Conservation (phyloP, 2,797 vertebrate species). For the Lepilemur ruficaudatus region DNA sequence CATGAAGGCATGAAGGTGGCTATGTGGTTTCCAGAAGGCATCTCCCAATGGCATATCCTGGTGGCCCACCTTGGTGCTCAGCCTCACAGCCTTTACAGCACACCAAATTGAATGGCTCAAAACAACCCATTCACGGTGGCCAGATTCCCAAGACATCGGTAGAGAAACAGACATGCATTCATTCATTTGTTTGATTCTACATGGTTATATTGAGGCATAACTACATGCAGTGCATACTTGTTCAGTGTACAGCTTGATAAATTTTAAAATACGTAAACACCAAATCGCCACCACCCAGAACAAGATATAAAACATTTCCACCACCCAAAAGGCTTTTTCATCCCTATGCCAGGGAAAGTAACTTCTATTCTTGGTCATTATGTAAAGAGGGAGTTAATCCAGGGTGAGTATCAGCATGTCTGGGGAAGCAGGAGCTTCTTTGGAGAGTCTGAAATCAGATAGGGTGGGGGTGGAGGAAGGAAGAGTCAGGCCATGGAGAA, state of each 20-base stretch:
- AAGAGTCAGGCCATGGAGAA: neutral
- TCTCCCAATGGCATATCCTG: too few relatives aligned
- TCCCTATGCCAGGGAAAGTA: neutral
- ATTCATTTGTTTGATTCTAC: neutral
- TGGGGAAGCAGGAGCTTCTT: neutral
- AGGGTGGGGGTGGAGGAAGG: neutral
- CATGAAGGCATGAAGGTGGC: neutral
- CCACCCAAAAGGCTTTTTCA: neutral
- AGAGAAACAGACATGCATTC: neutral
- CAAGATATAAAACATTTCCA: neutral
- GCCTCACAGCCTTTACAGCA: fast-evolving
- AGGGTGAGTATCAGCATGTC: neutral
- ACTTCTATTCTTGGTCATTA: neutral
- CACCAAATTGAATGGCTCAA: too few relatives aligned
- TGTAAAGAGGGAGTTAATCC: neutral
- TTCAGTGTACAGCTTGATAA: neutral
- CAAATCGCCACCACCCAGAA: neutral
- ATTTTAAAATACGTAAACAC: neutral
- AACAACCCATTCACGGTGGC: neutral
- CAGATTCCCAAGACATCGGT: neutral
- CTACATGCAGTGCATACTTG: neutral
- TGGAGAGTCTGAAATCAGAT: neutral
- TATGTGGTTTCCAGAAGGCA: neutral
- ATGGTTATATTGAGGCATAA: neutral
- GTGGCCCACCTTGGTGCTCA: neutral